These are phyloP conservation scores for Charadrius vociferus DNA, from an alignment of 2,113 vertebrate species.

Conservation along the genomic window DNA sequence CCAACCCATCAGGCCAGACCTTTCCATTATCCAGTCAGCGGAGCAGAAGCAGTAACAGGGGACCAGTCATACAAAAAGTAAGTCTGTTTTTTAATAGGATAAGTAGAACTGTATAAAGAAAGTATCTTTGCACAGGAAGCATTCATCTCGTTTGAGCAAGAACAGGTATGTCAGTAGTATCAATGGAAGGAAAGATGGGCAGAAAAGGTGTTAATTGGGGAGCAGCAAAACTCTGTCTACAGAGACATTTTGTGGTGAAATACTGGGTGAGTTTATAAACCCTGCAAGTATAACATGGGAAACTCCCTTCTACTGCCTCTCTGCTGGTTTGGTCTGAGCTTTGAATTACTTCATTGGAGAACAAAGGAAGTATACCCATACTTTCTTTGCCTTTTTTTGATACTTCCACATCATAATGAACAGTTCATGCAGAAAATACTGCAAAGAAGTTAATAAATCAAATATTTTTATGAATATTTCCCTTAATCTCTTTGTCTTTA, in stretches of 20 bases:
- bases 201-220: neutral
- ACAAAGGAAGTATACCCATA: neutral
- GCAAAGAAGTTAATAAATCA: neutral
- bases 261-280: neutral
- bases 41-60: conserved; percentile 82
- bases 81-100: neutral
- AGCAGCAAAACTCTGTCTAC: neutral
- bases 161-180: neutral
- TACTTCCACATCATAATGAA: neutral
- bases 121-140: neutral
- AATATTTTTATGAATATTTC: neutral
- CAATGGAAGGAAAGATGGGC: neutral
- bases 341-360: neutral
- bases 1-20: conserved; percentile 76
- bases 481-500: neutral
- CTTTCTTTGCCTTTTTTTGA: neutral
- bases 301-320: neutral
- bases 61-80: conserved; percentile 86
- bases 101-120: neutral
- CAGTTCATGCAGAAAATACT: neutral
- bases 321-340: neutral
- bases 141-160: neutral
- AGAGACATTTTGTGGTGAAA: neutral
- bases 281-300: neutral
- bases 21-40: conserved; percentile 83